Conservation (phyloP, 2,888 invertebrate species). For the Rhamphomyia laevipes region DNA sequence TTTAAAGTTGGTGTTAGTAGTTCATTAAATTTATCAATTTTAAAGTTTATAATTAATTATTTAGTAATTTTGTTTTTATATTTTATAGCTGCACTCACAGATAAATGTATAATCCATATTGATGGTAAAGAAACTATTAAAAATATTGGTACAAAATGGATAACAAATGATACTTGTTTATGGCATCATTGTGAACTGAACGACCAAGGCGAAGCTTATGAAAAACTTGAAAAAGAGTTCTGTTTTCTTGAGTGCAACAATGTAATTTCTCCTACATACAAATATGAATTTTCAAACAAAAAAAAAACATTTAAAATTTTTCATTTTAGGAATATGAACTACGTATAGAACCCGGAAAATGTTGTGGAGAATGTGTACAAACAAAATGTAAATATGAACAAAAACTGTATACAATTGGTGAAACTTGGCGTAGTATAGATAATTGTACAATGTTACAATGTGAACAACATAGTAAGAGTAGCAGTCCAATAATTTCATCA, state of each 20-base stretch:
- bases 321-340: constrained; percentile 28
- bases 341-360: constrained; percentile 22
- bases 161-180: constrained; percentile 26
- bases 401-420: constrained; percentile 27
- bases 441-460: constrained; percentile 34
- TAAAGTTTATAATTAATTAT: too few species aligned
- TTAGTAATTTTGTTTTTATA: neutral
- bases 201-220: constrained; percentile 17
- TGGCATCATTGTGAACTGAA: constrained; percentile 27
- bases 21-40: too few species aligned
- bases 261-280: constrained; percentile 20
- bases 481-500: constrained; percentile 26
- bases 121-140: constrained; percentile 15
- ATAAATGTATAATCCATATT: constrained; percentile 27
- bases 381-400: constrained; percentile 30
- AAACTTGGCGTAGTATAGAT: constrained; percentile 31
- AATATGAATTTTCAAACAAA: neutral
- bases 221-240: constrained; percentile 22
- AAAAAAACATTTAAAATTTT: neutral
- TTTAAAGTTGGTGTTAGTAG: too few species aligned
- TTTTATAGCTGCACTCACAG: constrained; percentile 10
- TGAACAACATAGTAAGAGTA: constrained; percentile 17
- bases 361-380: constrained; percentile 34
- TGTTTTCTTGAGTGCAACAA: constrained; percentile 32
- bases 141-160: constrained; percentile 31